A percentile compares a stretch with the other conserved stretches of the same genome.
phyloP scores from a whole-genome alignment of 1,140 invertebrate genomes.

The Drosophila obscura region DNA sequence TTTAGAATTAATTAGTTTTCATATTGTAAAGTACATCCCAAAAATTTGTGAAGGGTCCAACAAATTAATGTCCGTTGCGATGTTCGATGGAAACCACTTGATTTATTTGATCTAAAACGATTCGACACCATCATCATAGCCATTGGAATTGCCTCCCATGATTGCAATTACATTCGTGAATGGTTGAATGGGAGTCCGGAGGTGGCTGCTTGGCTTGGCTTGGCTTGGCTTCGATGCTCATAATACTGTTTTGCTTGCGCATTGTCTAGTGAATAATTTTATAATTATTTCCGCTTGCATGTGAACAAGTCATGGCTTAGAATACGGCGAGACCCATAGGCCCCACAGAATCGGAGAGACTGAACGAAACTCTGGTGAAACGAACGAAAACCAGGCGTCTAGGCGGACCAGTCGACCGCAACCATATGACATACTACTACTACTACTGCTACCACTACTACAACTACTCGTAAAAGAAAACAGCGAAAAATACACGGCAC shows the following conservation, averaged over 20 bases:
- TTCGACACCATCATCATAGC: no score
- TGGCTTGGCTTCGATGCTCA: not conserved
- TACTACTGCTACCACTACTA: no score
- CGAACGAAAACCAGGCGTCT: constrained; percentile 9
- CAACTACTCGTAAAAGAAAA: constrained; percentile 8
- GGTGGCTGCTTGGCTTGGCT: constrained; percentile 12
- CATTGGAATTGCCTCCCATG: no score
- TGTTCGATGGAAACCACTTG: no score
- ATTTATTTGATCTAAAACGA: no score
- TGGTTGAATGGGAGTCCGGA: constrained; percentile 15
- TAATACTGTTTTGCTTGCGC: not conserved
- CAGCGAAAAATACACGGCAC: not conserved
- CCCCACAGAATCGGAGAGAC: constrained; percentile 6
- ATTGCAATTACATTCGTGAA: not conserved
- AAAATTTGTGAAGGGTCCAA: no score
- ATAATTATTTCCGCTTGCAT: constrained; percentile 75
- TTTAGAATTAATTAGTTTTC: no score
- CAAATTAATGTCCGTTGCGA: no score
- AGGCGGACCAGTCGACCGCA: constrained; percentile 30
- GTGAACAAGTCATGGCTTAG: constrained; percentile 46
- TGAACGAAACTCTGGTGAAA: not conserved
- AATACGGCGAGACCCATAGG: constrained; percentile 5
- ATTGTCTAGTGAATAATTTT: constrained; percentile 54
- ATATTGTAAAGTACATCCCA: no score
- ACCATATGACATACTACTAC: constrained; percentile 32